Evolutionary conservation across 2,797 vertebrate genomes (phyloP).

Genomic region (Cyprinodon diabolis): DNA sequence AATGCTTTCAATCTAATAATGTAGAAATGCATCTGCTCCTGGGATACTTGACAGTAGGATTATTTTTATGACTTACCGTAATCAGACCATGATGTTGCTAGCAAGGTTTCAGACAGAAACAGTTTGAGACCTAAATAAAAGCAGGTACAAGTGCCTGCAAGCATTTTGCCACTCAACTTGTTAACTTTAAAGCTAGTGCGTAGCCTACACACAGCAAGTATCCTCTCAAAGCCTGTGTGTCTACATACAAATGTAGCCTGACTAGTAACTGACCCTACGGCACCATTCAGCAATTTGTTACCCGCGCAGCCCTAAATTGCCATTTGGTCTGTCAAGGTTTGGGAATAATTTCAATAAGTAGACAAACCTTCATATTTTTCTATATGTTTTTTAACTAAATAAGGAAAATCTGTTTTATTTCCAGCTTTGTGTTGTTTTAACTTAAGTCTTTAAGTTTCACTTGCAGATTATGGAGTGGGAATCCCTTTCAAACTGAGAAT

Average conservation of each 20-base stretch:
- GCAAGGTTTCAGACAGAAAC: background rate
- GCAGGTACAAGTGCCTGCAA: no score
- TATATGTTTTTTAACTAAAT: slow-evolving; percentile 32
- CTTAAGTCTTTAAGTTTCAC: slow-evolving; percentile 68
- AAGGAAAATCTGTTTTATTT: slow-evolving; percentile 39
- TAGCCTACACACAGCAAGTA: slow-evolving; percentile 13
- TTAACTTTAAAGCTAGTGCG: slow-evolving; percentile 37
- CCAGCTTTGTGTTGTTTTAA: slow-evolving; percentile 43
- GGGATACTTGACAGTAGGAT: background rate
- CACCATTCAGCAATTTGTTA: slow-evolving; percentile 67
- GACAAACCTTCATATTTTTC: slow-evolving; percentile 9
- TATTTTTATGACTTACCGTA: slow-evolving; percentile 19
- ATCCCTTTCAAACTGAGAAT: slow-evolving; percentile 70
- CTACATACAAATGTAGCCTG: slow-evolving; percentile 30
- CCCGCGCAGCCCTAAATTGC: slow-evolving; percentile 44
- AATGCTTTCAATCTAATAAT: no score
- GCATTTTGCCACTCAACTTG: background rate
- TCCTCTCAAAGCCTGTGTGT: slow-evolving; percentile 12
- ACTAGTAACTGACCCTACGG: slow-evolving; percentile 59
- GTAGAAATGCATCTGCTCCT: no score
- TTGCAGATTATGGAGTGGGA: slow-evolving; percentile 70
- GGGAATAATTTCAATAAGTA: slow-evolving; percentile 3
- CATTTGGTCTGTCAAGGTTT: slow-evolving; percentile 50
- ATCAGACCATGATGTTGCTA: background rate
- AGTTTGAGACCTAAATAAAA: no score